Evolutionary conservation across 2,888 invertebrate genomes (phyloP).

Genomic region (Thecophora atra): DNA sequence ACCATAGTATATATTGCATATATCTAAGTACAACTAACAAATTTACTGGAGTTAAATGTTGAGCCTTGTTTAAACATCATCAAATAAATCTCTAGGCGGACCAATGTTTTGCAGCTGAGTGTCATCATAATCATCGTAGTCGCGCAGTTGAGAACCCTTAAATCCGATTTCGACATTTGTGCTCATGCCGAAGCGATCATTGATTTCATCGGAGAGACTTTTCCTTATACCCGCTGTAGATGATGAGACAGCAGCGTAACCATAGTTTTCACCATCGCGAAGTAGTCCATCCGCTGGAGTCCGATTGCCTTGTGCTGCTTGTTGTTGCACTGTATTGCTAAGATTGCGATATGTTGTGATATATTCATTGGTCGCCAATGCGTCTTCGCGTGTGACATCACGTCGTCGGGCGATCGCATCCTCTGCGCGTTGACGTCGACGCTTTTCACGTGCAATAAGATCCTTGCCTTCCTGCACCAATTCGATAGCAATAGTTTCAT

Average conservation of each 20-base stretch:
- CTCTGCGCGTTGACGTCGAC: constrained; percentile 81
- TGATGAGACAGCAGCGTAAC: constrained; percentile 73
- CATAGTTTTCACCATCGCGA: constrained; percentile 77
- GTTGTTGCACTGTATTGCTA: constrained; percentile 36
- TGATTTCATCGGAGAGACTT: constrained; percentile 69
- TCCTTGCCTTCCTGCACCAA: constrained; percentile 93
- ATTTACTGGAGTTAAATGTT: neutral
- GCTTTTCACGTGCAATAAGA: constrained; percentile 87
- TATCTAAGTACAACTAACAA: neutral
- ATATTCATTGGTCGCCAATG: constrained; percentile 51
- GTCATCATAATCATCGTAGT: constrained; percentile 58
- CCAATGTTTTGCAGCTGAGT: constrained; percentile 67
- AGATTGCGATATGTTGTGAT: constrained; percentile 56
- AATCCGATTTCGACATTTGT: constrained; percentile 68
- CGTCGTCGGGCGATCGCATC: constrained; percentile 78
- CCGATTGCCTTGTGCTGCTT: constrained; percentile 25
- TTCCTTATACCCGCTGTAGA: constrained; percentile 64
- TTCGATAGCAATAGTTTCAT: constrained; percentile 92
- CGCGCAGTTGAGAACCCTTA: constrained; percentile 49
- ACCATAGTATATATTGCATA: neutral
- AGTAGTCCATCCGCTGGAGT: constrained; percentile 72
- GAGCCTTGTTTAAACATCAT: constrained; percentile 75
- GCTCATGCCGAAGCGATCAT: constrained; percentile 74
- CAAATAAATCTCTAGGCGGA: constrained; percentile 81
- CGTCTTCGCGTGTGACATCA: constrained; percentile 61